Evolutionary conservation across 2,113 vertebrate genomes (phyloP).

Genomic region (Vulpes lagopus): DNA sequence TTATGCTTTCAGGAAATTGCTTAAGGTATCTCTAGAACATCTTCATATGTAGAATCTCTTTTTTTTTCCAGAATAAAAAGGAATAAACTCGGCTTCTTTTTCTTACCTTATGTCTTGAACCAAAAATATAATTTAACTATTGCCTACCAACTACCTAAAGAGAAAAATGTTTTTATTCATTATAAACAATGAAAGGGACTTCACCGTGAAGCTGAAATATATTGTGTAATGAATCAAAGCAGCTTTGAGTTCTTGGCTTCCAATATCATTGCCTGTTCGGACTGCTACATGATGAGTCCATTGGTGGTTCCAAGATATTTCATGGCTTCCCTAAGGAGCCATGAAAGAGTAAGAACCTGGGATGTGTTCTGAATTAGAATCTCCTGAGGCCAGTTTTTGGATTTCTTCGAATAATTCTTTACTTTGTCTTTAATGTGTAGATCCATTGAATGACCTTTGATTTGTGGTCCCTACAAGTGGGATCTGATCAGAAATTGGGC

Average conservation of each 20-base stretch:
- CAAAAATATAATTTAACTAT: not conserved
- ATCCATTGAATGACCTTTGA: conserved; percentile 8
- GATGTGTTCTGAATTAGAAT: not conserved
- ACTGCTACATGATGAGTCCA: not conserved
- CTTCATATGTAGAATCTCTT: not conserved
- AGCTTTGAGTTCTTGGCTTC: conserved; percentile 18
- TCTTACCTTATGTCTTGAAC: not conserved
- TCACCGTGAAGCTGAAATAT: not conserved
- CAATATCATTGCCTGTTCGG: not conserved
- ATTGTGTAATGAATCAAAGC: not conserved
- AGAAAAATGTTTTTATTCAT: not conserved
- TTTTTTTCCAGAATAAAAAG: not conserved
- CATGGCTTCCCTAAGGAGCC: not conserved
- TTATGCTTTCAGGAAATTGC: not conserved
- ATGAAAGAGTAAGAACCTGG: not conserved
- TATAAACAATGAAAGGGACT: not conserved
- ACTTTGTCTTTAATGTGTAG: not conserved
- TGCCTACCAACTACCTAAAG: not conserved
- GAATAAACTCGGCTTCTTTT: not conserved
- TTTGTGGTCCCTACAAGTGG: not conserved
- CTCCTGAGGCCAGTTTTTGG: not conserved
- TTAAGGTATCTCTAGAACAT: not conserved
- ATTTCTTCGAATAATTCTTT: conserved; percentile 10
- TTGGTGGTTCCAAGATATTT: not conserved
- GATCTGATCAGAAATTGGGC: not conserved